A percentile compares a stretch with the other conserved stretches of the same genome.
Conservation (phyloP, 2,888 invertebrate genomes). For the Dicyrtoma fusca region DNA sequence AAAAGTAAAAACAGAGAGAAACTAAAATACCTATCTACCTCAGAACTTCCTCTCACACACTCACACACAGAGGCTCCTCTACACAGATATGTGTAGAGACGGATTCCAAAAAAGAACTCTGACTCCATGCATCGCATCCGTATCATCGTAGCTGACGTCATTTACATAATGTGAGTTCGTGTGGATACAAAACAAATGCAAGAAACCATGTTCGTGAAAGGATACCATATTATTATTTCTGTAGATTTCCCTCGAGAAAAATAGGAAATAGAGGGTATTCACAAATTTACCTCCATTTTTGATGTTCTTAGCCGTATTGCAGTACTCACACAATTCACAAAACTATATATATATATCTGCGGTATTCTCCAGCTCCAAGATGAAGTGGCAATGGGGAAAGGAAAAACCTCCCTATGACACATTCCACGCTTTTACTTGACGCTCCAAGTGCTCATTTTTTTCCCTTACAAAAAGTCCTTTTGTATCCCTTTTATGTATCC, state of each 20-base stretch:
- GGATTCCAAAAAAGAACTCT: too few species aligned
- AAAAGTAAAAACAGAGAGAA: too few species aligned
- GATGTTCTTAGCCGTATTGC: constrained; percentile 10
- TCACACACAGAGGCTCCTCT: too few species aligned
- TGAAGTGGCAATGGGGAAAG: too few species aligned
- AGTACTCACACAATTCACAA: background rate
- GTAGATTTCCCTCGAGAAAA: constrained; percentile 23
- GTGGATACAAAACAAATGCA: constrained; percentile 4
- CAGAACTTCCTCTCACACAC: background rate
- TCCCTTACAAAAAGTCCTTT: too few species aligned
- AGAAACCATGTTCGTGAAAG: background rate
- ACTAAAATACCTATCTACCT: too few species aligned
- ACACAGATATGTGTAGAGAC: background rate
- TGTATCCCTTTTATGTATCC: too few species aligned
- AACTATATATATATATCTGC: background rate
- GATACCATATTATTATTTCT: background rate
- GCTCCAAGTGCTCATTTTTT: too few species aligned
- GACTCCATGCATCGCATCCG: too few species aligned
- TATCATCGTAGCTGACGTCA: background rate
- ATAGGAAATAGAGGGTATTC: background rate
- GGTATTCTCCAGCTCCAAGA: background rate
- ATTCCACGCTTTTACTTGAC: too few species aligned
- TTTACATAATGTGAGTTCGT: constrained; percentile 10
- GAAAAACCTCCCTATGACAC: too few species aligned
- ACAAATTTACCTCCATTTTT: background rate